Conservation (phyloP, 2,113 vertebrate species). For the Tenrec ecaudatus region DNA sequence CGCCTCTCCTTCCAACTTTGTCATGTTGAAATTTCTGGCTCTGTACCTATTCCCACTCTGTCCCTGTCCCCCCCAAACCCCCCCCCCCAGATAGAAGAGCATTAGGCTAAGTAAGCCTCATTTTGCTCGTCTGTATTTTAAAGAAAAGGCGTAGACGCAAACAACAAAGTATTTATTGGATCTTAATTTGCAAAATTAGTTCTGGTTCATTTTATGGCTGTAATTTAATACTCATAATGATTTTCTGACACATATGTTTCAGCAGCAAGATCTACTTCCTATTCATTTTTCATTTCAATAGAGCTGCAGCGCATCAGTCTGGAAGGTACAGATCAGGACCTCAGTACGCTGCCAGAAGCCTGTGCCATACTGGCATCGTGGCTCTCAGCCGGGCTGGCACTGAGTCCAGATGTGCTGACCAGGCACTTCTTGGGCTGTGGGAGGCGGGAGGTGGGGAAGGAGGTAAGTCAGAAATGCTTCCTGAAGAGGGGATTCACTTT, state of each 20-base stretch:
- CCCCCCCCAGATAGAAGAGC: background rate
- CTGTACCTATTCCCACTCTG: rapidly evolving
- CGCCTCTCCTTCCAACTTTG: background rate
- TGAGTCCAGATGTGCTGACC: rapidly evolving
- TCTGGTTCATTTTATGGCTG: constrained; percentile 80
- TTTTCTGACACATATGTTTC: constrained; percentile 85
- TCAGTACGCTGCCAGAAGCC: background rate
- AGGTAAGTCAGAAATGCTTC: background rate
- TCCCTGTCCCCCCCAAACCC: too few relatives aligned
- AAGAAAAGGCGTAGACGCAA: constrained; percentile 61
- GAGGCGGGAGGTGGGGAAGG: background rate
- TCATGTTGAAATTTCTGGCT: constrained; percentile 12
- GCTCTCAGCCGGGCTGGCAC: background rate
- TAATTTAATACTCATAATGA: constrained; percentile 86
- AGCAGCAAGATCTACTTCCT: constrained; percentile 80
- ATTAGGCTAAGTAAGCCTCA: constrained; percentile 38
- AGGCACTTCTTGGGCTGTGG: background rate
- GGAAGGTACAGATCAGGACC: constrained; percentile 59
- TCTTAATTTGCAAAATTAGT: constrained; percentile 84
- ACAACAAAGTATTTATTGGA: constrained; percentile 75
- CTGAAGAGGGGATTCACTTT: background rate
- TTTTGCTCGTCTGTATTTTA: constrained; percentile 54
- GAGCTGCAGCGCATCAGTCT: constrained; percentile 75
- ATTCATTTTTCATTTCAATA: constrained; percentile 78
- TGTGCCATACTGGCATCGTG: background rate